Base-by-base conservation (phyloP, 2,113 vertebrate genomes). In the Patagioenas fasciata region DNA sequence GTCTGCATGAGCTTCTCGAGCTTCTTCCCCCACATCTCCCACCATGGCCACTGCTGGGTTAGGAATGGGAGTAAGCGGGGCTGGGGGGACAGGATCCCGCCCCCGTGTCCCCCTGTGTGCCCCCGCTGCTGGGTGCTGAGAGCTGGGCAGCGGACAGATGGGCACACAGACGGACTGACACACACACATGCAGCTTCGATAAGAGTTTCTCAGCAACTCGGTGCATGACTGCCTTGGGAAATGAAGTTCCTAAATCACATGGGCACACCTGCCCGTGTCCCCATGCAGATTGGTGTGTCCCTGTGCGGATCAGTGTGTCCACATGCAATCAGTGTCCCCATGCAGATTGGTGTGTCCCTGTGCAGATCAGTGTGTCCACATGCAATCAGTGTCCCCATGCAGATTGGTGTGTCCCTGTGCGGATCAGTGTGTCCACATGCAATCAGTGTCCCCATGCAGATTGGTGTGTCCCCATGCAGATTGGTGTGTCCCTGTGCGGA, bases 131-230 rank as follows among this genome's bases (percentile, higher is more conserved):
- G 67, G 9, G n/a, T 6, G 26, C 2, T 19, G 62, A 11, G 36
- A 72, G 28, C 19, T 29, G 29, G 18, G 6, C 15, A 3, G 18
- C 24, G 47, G 61, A 40, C 1, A 2, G 80, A 53, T 4, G 5
- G 2, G 1, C 15, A 5, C 1, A 0, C 21, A 17, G 42, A 44
- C 1, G 4, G 40, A 24, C 3, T 3, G 32, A 50, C 8, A 6
- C 5, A 53, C 4, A 13, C 13, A 40, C 47, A 11, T 26, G 47
- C 15, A 31, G 4, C 9, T 79, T 47, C 2, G 19, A 0, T 0
- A 40, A 31, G 64, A 25, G 25, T 31, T 73, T 44, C 61, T 38
- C 24, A 64, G 65, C 24, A 53, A 17, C 21, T 48, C 5, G 4
- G 26, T 16, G 2, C 25, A 13, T 5, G 3, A 78, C 56, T 34